Conservation (phyloP, 2,797 vertebrate species). For the Champsocephalus gunnari region DNA sequence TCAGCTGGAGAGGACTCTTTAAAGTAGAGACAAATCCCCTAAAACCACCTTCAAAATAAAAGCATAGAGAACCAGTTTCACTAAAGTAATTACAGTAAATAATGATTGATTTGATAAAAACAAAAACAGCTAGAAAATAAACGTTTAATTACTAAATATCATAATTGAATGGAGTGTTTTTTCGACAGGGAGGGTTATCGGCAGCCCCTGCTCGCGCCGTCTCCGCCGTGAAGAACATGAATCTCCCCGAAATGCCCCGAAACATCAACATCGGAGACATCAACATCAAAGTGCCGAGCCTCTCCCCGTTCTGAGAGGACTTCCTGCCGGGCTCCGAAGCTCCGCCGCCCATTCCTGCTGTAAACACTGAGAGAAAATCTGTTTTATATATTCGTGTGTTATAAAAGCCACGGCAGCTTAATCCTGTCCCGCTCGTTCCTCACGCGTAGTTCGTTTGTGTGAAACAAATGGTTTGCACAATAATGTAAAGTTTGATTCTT, state of each 20-base stretch:
- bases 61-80: too few species aligned
- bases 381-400: slow-evolving; percentile 20
- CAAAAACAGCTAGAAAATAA: too few species aligned
- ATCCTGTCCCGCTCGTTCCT: slow-evolving; percentile 18
- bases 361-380: slow-evolving; percentile 13
- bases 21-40: too few species aligned
- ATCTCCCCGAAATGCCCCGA: slow-evolving; percentile 93
- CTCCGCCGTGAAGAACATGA: slow-evolving; percentile 96
- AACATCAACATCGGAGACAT: slow-evolving; percentile 97
- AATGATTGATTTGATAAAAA: too few species aligned
- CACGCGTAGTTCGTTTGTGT: too few species aligned
- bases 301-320: slow-evolving; percentile 88
- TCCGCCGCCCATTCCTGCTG: slow-evolving; percentile 34
- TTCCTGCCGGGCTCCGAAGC: slow-evolving; percentile 34
- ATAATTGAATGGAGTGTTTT: not conserved
- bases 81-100: too few species aligned
- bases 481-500: slow-evolving; percentile 45
- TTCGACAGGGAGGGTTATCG: slow-evolving; percentile 89
- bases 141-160: not conserved
- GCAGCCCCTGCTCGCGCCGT: slow-evolving; percentile 92
- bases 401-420: slow-evolving; percentile 31
- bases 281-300: slow-evolving; percentile 96
- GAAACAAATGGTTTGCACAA: slow-evolving; percentile 64
- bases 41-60: too few species aligned
- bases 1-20: too few species aligned